phyloP scores from a whole-genome alignment of 2,888 invertebrate species.

The Heliothis peltigera region DNA sequence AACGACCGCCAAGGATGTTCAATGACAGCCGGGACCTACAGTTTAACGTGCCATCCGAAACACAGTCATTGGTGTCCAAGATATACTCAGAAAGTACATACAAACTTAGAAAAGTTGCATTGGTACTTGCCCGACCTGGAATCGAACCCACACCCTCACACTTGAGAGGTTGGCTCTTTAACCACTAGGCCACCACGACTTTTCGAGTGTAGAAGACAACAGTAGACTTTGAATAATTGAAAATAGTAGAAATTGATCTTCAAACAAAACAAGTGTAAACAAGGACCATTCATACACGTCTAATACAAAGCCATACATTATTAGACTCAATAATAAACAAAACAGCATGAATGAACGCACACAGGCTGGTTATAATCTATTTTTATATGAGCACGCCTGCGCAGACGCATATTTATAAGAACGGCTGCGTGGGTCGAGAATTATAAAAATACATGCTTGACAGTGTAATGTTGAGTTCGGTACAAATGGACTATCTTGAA shows the following conservation, averaged over 20 bases:
- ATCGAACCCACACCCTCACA: too few species aligned
- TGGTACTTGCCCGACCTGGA: too few species aligned
- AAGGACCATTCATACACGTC: constrained; percentile 20
- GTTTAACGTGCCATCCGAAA: too few species aligned
- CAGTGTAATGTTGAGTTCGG: constrained; percentile 40
- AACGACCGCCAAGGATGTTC: too few species aligned
- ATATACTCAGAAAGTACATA: too few species aligned
- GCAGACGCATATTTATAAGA: constrained; percentile 48
- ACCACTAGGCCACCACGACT: too few species aligned
- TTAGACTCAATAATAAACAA: constrained; percentile 45
- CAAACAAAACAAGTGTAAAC: constrained; percentile 10
- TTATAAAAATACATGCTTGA: constrained; percentile 55
- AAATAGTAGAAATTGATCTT: constrained; percentile 1
- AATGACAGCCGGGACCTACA: too few species aligned
- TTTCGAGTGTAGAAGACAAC: too few species aligned
- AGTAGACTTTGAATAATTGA: not conserved
- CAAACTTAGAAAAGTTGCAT: too few species aligned
- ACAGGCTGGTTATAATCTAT: constrained; percentile 45
- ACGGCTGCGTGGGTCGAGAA: constrained; percentile 57
- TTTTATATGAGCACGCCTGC: constrained; percentile 51
- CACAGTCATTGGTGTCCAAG: too few species aligned
- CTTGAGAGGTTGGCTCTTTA: too few species aligned
- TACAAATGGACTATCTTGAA: constrained; percentile 9
- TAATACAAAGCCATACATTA: constrained; percentile 23
- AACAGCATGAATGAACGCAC: constrained; percentile 55